Evolutionary conservation across 2,113 vertebrate genomes (phyloP), one percentile per base, ranked within the genome.

Genomic region (Bucco capensis): DNA sequence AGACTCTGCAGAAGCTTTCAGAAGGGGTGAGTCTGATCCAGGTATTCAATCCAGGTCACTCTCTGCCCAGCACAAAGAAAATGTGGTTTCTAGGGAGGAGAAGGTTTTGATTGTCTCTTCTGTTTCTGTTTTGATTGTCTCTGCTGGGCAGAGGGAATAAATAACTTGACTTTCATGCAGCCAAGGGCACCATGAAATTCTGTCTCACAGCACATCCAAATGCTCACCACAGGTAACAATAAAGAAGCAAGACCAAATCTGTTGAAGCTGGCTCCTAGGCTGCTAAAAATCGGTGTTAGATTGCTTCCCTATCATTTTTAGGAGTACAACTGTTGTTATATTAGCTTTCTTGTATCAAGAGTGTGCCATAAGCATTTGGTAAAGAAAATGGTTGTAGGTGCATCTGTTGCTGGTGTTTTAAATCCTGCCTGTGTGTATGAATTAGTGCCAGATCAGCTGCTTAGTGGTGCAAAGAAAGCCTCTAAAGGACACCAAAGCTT

Each of bases 11-110:
- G 42, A 66, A 60, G 23, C 35, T 69, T 86, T 42, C 27, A 57
- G 53, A 72, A 69, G 23, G 14, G 38, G 30, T 51, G 19, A 67
- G 53, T 40, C 60, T 57, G 61, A 44, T 12, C 8, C 2, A 0
- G 47, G 9, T 3, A 1, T 35, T 58, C n/a, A 14, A 8, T 10
- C 33, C 0, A 0, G 35, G 44, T 3, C 10, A 7, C 22, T 58
- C 38, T 42, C 49, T 66, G 25, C 19, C 21, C 30, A 42, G 11
- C 47, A 1, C 37, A 85, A 10, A 54, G 40, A 72, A 64, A 64
- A 72, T 10, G 19, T 1, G 2, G 15, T 53, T 83, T 51, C 50
- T 77, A 46, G 37, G 18, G 42, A 78, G 35, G 22, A n/a, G 8
- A 31, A 42, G 30, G 7, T 16, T 69, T 57, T 42, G 10, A 53